These are phyloP conservation scores for Coregonus sp. DNA, from an alignment of 2,797 vertebrate species.

Conservation along the genomic window DNA sequence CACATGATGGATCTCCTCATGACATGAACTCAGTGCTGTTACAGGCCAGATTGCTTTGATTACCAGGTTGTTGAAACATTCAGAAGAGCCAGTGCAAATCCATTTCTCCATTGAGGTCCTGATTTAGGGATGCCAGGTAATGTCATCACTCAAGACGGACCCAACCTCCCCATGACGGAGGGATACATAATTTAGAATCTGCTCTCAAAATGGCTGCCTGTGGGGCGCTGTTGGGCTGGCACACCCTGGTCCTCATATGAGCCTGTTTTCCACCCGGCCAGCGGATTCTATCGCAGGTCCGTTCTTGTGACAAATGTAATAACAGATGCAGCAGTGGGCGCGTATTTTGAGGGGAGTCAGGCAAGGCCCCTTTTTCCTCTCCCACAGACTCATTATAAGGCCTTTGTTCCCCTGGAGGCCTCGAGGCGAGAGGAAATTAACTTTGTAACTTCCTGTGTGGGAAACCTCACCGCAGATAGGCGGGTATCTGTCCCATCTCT, in stretches of 20 bases:
- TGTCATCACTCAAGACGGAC: slow-evolving; percentile 2
- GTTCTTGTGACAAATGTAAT: slow-evolving; percentile 59
- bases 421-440: slow-evolving; percentile 54
- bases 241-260: slow-evolving; percentile 34
- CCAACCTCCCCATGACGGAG: slow-evolving; percentile 8
- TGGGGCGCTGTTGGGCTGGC: slow-evolving; percentile 18
- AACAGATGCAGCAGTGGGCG: slow-evolving; percentile 37
- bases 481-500: slow-evolving; percentile 3
- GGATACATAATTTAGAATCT: slow-evolving; percentile 16
- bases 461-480: slow-evolving; percentile 35
- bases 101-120: slow-evolving; percentile 5
- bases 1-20: slow-evolving; percentile 17
- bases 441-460: slow-evolving; percentile 63
- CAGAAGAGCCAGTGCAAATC: slow-evolving; percentile 29
- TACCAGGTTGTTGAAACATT: slow-evolving; percentile 21
- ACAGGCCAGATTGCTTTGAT: slow-evolving; percentile 26
- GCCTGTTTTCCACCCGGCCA: slow-evolving; percentile 42
- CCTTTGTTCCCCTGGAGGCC: slow-evolving; percentile 48
- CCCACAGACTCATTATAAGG: slow-evolving; percentile 51
- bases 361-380: slow-evolving; percentile 46
- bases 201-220: slow-evolving; percentile 47
- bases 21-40: slow-evolving; percentile 8
- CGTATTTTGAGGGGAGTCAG: slow-evolving; percentile 38
- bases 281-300: slow-evolving; percentile 53
- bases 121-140: slow-evolving; percentile 1